Evolutionary conservation across 2,888 invertebrate species (phyloP), one percentile per base, ranked within the genome.

Genomic region (Parascotia fuliginaria): DNA sequence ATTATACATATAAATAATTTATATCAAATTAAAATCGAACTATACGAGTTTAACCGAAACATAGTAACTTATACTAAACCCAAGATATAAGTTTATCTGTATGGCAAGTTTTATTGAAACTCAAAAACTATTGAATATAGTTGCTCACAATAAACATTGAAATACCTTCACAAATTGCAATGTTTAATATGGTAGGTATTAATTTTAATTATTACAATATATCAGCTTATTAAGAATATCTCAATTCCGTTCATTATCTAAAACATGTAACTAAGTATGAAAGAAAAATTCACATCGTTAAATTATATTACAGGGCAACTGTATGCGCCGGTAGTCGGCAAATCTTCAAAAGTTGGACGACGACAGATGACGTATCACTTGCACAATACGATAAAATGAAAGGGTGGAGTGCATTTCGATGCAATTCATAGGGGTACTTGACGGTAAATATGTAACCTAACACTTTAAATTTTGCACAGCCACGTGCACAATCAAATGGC

Each of bases 341-440:
- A 75, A 79, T 67, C 55, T 65, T 87, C 89, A 91, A 91, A 90
- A 84, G 77, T 66, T 74, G 74, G 70, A 63, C 65, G 75, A 68
- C 73, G 79, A 80, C 91, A 89, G 88, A 89, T 90, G 90, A 91
- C 85, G 78, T 87, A 86, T 82, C 77, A 77, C 68, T 91, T 89
- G 87, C 87, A 89, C 90, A 91, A 91, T 84, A 72, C 78, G 73
- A 68, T 65, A 70, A 74, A 75, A 81, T 85, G 79, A 85, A 88
- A 86, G 90, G 89, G 87, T 89, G 81, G 80, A 87, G 79, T 89
- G 89, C 88, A 89, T 81, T 76, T 84, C 85, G 64, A 83, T 90
- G 91, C 89, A 87, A 89, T 84, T 82, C 80, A 91, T 91, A 90
- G 85, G 91, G 91, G 91, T 77, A 89, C 82, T 89, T 73, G 69